Conservation (phyloP, 2,888 invertebrate species). For the Leucophenga montana region DNA sequence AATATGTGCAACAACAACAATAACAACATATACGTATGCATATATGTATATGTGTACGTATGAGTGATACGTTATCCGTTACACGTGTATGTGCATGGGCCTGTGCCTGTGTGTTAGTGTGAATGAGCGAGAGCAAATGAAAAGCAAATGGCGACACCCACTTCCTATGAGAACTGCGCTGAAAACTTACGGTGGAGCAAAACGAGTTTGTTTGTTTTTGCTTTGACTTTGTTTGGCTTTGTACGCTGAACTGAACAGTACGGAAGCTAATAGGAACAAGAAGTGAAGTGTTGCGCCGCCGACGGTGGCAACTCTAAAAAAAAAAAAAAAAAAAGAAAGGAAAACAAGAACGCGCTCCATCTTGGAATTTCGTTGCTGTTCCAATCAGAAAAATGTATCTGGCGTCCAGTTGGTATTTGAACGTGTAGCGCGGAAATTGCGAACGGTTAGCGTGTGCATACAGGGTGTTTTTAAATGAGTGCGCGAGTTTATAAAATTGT, state of each 20-base stretch:
- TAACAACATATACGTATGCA: too few relatives aligned
- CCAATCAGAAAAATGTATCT: conserved; percentile 25
- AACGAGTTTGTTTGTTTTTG: conserved; percentile 28
- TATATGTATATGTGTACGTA: conserved; percentile 13
- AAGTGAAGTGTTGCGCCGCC: conserved; percentile 3
- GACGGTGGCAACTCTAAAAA: conserved; percentile 8
- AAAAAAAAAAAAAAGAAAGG: neutral
- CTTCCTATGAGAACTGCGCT: conserved; percentile 43
- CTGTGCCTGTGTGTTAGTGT: conserved; percentile 9
- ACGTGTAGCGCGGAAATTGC: conserved; percentile 23
- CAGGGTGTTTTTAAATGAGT: too few relatives aligned
- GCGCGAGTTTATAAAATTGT: neutral
- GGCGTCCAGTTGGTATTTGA: conserved; percentile 17
- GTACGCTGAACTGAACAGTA: neutral
- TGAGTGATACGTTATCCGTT: neutral
- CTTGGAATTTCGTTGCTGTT: conserved; percentile 32
- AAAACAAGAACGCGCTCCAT: conserved; percentile 32
- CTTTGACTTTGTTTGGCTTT: neutral
- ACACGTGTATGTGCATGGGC: too few relatives aligned
- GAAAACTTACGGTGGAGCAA: neutral
- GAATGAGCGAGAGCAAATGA: conserved; percentile 25
- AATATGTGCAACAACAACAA: conserved; percentile 56
- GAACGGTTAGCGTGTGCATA: neutral
- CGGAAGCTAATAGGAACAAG: conserved; percentile 22
- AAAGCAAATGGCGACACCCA: conserved; percentile 57